phyloP scores from a whole-genome alignment of 1,140 invertebrate species.

The Nasonia longicornis region DNA sequence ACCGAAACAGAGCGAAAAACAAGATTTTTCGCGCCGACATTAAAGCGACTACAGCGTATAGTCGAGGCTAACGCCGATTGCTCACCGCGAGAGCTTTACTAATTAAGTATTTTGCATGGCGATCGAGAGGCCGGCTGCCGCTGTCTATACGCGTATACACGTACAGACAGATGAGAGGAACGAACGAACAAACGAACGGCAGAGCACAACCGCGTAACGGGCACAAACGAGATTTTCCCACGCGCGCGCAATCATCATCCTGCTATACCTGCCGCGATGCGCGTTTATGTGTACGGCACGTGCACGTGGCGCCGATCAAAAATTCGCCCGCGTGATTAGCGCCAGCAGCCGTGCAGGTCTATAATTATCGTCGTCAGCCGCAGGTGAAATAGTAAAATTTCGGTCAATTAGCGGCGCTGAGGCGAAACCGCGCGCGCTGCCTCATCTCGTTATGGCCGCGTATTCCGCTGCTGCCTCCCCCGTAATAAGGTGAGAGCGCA shows the following conservation, averaged over 20 bases:
- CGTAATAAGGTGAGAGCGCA: background rate
- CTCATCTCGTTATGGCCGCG: background rate
- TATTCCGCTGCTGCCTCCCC: background rate
- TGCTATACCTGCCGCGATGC: background rate
- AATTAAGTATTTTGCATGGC: slow-evolving; percentile 33
- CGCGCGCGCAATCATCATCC: slow-evolving; percentile 4
- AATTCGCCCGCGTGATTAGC: background rate
- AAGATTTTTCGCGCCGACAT: slow-evolving; percentile 10
- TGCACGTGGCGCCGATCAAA: background rate
- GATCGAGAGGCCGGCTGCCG: background rate
- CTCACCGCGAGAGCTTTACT: slow-evolving; percentile 1
- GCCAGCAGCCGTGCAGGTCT: background rate
- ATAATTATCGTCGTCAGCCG: background rate
- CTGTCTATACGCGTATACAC: background rate
- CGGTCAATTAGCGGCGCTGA: slow-evolving; percentile 13
- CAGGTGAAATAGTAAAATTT: slow-evolving; percentile 21
- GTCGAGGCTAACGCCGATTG: background rate
- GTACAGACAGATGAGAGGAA: background rate
- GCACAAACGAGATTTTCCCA: slow-evolving; percentile 3
- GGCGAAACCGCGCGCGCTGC: background rate
- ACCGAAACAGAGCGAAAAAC: slow-evolving; percentile 19
- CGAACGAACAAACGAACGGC: background rate
- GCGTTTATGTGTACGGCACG: background rate
- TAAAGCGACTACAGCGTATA: background rate
- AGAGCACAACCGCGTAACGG: background rate